These are phyloP conservation scores for Neogobius melanostomus DNA, from an alignment of 2,113 vertebrate genomes.

Conservation along the genomic window DNA sequence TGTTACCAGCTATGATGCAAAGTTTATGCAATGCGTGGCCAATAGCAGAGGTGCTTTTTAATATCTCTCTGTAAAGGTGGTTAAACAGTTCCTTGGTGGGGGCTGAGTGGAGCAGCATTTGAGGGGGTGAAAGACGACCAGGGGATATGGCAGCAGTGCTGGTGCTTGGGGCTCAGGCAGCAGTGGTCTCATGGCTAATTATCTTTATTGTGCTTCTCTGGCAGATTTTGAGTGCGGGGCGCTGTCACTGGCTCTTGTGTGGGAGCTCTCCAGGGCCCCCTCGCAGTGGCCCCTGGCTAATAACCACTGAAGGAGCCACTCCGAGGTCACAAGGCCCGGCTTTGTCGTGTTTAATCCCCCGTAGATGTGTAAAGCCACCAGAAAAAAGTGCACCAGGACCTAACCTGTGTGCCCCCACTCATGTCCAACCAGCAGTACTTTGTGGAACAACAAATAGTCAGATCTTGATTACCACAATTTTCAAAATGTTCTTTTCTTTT, in stretches of 20 bases:
- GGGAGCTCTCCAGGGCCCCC: constrained; percentile 51
- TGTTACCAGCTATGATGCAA: neutral
- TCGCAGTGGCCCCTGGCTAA: constrained; percentile 58
- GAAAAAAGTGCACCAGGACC: constrained; percentile 29
- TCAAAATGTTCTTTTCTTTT: too few relatives aligned
- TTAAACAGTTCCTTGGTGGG: constrained; percentile 26
- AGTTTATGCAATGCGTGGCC: neutral
- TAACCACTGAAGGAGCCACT: constrained; percentile 62
- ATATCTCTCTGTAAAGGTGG: neutral
- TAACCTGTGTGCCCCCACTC: constrained; percentile 30
- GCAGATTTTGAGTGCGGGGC: constrained; percentile 67
- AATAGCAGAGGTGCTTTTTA: neutral
- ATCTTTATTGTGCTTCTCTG: constrained; percentile 74
- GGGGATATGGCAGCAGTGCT: constrained; percentile 35
- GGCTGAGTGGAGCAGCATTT: constrained; percentile 44
- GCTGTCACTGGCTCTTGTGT: constrained; percentile 61
- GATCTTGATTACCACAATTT: neutral
- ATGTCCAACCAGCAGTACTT: constrained; percentile 57
- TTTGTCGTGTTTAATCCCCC: constrained; percentile 41
- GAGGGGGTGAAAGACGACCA: constrained; percentile 41
- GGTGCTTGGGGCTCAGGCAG: constrained; percentile 39
- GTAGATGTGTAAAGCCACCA: constrained; percentile 17
- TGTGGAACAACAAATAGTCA: constrained; percentile 41
- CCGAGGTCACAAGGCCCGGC: constrained; percentile 49
- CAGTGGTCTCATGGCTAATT: constrained; percentile 75